phyloP scores from a whole-genome alignment of 2,797 vertebrate genomes.

The Lycodopsis pacificus region DNA sequence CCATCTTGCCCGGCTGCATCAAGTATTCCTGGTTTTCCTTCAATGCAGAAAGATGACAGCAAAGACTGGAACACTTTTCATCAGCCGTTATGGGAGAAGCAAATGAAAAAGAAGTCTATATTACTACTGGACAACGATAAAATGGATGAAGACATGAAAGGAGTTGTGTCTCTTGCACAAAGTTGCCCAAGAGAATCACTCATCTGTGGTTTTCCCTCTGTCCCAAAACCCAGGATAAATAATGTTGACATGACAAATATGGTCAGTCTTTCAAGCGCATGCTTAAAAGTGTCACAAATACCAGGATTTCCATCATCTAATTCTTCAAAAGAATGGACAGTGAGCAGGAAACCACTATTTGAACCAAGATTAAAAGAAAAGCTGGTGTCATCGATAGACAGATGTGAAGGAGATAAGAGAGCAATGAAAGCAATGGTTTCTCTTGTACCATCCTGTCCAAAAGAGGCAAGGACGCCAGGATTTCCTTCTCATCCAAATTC shows the following conservation, averaged over 20 bases:
- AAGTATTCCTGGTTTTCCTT: conserved; percentile 63
- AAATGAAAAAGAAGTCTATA: conserved; percentile 13
- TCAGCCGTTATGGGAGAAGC: conserved; percentile 49
- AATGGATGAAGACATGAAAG: conserved; percentile 43
- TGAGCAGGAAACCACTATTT: conserved; percentile 44
- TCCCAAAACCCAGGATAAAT: conserved; percentile 26
- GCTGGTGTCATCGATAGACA: conserved; percentile 12
- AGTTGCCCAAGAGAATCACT: conserved; percentile 61
- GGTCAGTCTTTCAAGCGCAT: conserved; percentile 45
- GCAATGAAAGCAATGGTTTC: conserved; percentile 59
- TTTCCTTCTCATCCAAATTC: conserved; percentile 62
- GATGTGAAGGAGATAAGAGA: conserved; percentile 25
- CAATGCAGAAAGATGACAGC: conserved; percentile 43
- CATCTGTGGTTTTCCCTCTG: conserved; percentile 66
- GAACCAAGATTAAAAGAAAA: conserved; percentile 37
- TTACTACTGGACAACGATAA: conserved; percentile 13
- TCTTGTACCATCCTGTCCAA: conserved; percentile 64
- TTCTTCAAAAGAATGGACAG: conserved; percentile 54
- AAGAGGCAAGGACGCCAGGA: conserved; percentile 44
- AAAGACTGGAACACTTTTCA: conserved; percentile 52
- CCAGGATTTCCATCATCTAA: conserved; percentile 59
- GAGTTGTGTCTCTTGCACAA: conserved; percentile 51
- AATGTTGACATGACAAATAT: conserved; percentile 42
- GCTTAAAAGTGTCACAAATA: conserved; percentile 57
- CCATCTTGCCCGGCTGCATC: conserved; percentile 52